Conservation (phyloP, 2,797 vertebrate species). For the Pyrocephalus nanus region DNA sequence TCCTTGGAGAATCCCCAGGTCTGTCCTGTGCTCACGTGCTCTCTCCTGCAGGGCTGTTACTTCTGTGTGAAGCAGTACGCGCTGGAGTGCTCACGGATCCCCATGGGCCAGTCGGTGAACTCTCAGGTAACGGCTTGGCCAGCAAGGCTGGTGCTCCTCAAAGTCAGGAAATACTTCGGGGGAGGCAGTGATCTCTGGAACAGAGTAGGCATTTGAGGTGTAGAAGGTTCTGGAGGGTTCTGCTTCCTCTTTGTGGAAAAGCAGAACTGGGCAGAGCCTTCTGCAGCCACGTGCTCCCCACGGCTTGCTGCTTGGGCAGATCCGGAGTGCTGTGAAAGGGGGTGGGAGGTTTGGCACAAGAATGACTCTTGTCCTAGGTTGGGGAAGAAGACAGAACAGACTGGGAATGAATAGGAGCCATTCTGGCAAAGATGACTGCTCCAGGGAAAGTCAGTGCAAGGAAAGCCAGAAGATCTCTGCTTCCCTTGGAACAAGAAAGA, state of each 20-base stretch:
- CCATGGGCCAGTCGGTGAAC: constrained; percentile 98
- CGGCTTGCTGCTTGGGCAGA: neutral
- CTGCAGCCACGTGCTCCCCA: fast-evolving
- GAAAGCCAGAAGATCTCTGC: neutral
- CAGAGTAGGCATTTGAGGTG: neutral
- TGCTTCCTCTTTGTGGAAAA: neutral
- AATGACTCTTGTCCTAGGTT: neutral
- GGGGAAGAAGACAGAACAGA: neutral
- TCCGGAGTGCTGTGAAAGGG: neutral
- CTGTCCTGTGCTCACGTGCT: neutral
- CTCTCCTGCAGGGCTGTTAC: constrained; percentile 87
- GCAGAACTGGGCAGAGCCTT: neutral
- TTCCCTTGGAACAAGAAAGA: neutral
- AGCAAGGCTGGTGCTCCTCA: neutral
- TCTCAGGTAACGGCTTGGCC: constrained; percentile 87
- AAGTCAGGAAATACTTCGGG: neutral
- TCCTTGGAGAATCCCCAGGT: neutral
- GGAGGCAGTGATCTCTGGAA: neutral
- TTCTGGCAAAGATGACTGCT: neutral
- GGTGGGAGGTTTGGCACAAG: neutral
- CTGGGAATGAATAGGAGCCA: neutral
- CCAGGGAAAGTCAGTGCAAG: neutral
- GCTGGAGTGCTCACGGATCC: constrained; percentile 94
- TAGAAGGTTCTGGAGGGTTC: neutral
- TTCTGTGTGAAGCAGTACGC: constrained; percentile 99